These are phyloP conservation scores for Menura novaehollandiae DNA, from an alignment of 2,113 vertebrate genomes.

Conservation along the genomic window DNA sequence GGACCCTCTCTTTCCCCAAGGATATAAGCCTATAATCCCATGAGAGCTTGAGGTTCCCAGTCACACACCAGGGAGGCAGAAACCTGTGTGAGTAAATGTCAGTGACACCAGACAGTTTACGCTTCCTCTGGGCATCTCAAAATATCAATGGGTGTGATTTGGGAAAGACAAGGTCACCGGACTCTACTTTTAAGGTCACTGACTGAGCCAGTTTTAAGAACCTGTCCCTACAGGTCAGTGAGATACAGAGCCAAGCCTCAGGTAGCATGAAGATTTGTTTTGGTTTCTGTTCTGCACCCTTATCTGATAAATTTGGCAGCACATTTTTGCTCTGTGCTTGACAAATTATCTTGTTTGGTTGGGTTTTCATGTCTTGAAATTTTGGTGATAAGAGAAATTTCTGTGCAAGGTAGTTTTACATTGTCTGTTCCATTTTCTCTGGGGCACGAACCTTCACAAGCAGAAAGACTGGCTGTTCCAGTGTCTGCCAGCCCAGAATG, in stretches of 20 bases:
- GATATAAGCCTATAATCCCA: background rate
- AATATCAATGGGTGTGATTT: background rate
- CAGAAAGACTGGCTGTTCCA: background rate
- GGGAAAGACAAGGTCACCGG: background rate
- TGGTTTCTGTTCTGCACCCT: background rate
- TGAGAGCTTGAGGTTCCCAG: background rate
- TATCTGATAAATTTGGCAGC: background rate
- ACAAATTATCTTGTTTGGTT: background rate
- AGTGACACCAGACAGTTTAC: background rate
- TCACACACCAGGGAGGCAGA: background rate
- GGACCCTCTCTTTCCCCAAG: background rate
- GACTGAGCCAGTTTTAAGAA: background rate
- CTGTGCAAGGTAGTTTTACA: background rate
- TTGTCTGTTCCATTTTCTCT: background rate
- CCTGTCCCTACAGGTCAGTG: background rate
- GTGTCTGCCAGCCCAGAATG: background rate
- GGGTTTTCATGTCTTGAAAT: background rate
- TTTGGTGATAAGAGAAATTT: background rate
- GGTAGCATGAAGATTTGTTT: background rate
- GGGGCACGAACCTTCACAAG: background rate
- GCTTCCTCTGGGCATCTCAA: background rate
- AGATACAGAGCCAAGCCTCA: background rate
- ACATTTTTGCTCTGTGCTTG: background rate
- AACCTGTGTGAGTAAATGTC: background rate
- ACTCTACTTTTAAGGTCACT: background rate